A percentile compares a stretch with the other conserved stretches of the same genome.
These are phyloP conservation scores for Ispidina picta DNA, from an alignment of 2,797 vertebrate genomes.

Conservation along the genomic window DNA sequence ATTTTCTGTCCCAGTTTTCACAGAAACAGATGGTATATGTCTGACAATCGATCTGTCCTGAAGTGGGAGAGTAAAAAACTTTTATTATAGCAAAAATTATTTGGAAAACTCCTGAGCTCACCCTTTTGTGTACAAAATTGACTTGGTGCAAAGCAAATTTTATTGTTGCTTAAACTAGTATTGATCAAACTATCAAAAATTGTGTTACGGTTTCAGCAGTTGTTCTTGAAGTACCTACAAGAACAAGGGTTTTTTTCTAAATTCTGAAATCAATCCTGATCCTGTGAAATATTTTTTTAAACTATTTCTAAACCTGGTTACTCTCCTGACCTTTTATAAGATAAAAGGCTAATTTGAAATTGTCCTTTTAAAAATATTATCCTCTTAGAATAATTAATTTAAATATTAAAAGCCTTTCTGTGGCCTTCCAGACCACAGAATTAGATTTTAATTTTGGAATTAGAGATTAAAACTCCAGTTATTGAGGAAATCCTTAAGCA, in stretches of 20 bases:
- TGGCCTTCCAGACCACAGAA: not conserved
- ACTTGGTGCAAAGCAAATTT: slow-evolving; percentile 67
- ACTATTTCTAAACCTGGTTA: not conserved
- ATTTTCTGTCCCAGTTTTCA: slow-evolving; percentile 30
- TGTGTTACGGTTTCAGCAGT: slow-evolving; percentile 28
- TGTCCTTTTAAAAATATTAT: not conserved
- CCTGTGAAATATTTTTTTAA: not conserved
- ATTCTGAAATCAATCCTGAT: slow-evolving; percentile 43
- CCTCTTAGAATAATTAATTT: not conserved
- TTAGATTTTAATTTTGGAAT: not conserved
- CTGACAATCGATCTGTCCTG: slow-evolving; percentile 58
- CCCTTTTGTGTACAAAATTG: slow-evolving; percentile 64
- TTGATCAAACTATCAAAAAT: slow-evolving; percentile 73
- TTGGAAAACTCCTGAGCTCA: slow-evolving; percentile 66
- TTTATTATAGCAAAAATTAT: slow-evolving; percentile 66
- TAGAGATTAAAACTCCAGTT: not conserved
- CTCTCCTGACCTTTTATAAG: not conserved
- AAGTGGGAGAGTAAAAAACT: slow-evolving; percentile 53
- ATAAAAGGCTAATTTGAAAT: not conserved
- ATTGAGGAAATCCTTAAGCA: not conserved
- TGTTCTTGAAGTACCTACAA: slow-evolving; percentile 38
- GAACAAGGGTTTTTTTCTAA: slow-evolving; percentile 51
- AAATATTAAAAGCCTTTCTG: not conserved
- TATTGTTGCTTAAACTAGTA: slow-evolving; percentile 71
- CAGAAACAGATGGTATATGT: slow-evolving; percentile 50